Percentiles rank a stretch among this genome's conserved stretches.
phyloP scores from a whole-genome alignment of 1,140 invertebrate genomes.

The honey bee (Apis mellifera) region Amel_HAv3.1 CM009931.2:23568001-23568500 shows the following conservation, averaged over 20 bases:
- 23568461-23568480: slow-evolving; percentile 12
- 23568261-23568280: not conserved
- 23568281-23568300: not conserved
- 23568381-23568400: slow-evolving; percentile 19
- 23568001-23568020: too few relatives aligned
- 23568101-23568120: not conserved
- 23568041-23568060: too few relatives aligned
- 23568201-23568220: too few relatives aligned
- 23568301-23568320: not conserved
- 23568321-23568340: slow-evolving; percentile 53
- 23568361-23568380: slow-evolving; percentile 45
- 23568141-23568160: not conserved
- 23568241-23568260: not conserved
- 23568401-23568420: slow-evolving; percentile 8
- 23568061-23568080: too few relatives aligned
- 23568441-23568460: slow-evolving; percentile 46
- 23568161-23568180: not conserved
- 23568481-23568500: slow-evolving; percentile 40
- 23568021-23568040: too few relatives aligned
- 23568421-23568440: slow-evolving; percentile 34
- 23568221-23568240: too few relatives aligned
- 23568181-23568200: not conserved
- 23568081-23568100: not conserved
- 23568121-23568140: not conserved
- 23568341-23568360: slow-evolving; percentile 52